These are phyloP conservation scores for Epinephelus coioides DNA, from an alignment of 2,797 vertebrate genomes.

Conservation along the genomic window DNA sequence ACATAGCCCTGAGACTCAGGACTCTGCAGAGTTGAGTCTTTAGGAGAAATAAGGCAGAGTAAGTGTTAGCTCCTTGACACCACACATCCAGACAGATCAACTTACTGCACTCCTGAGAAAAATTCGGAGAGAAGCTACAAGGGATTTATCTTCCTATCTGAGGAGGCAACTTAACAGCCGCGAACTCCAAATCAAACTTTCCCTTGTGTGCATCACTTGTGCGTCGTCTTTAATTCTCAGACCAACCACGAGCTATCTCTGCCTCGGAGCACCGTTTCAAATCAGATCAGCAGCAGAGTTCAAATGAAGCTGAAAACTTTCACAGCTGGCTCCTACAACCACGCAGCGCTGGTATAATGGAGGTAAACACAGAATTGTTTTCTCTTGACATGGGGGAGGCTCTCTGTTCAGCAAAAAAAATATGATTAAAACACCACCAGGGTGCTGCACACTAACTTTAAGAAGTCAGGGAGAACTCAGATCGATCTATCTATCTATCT, in stretches of 20 bases:
- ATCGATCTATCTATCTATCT: slow-evolving; percentile 1
- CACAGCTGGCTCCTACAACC: slow-evolving; percentile 32
- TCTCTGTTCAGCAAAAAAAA: background rate
- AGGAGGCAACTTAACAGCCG: background rate
- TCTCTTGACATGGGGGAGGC: background rate
- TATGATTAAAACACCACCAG: background rate
- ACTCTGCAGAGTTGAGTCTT: background rate
- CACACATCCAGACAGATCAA: background rate
- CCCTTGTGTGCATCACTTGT: slow-evolving; percentile 6
- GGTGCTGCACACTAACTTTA: background rate
- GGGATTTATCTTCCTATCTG: slow-evolving; percentile 18
- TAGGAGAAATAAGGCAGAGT: background rate
- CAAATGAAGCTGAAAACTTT: slow-evolving; percentile 43
- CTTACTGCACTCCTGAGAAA: background rate
- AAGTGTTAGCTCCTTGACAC: background rate
- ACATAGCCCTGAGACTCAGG: background rate
- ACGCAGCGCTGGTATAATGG: background rate
- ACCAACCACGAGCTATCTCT: slow-evolving; percentile 16
- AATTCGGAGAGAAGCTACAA: background rate
- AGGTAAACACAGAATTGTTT: slow-evolving; percentile 15
- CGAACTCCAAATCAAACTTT: slow-evolving; percentile 22
- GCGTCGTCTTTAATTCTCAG: slow-evolving; percentile 22
- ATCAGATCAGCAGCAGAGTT: slow-evolving; percentile 45
- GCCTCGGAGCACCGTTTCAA: slow-evolving; percentile 32
- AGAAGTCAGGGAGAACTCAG: background rate